Conservation (phyloP, 2,888 invertebrate species). For the Rosalia funebris region DNA sequence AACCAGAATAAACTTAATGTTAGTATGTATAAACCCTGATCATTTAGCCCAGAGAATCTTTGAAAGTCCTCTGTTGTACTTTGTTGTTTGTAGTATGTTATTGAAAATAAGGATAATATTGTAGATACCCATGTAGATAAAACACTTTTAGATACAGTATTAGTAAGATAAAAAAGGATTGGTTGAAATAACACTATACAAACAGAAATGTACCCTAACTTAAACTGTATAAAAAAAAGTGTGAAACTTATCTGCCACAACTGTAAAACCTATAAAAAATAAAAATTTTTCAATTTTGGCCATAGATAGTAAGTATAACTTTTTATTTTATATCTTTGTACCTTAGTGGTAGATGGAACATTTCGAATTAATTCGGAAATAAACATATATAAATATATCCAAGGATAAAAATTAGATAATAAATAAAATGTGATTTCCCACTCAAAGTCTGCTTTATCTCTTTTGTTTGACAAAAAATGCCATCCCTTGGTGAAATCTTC, state of each 20-base stretch:
- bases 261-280: conserved; percentile 63
- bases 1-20: conserved; percentile 75
- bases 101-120: conserved; percentile 62
- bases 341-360: conserved; percentile 37
- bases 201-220: conserved; percentile 46
- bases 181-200: conserved; percentile 64
- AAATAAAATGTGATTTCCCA: conserved; percentile 74
- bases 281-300: neutral
- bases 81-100: conserved; percentile 45
- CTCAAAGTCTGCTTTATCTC: conserved; percentile 77
- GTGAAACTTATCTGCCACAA: conserved; percentile 68
- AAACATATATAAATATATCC: conserved; percentile 68
- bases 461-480: conserved; percentile 67
- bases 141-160: conserved; percentile 60
- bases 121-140: conserved; percentile 69
- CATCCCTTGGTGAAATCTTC: conserved; percentile 70
- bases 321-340: too few relatives aligned
- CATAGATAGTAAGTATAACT: too few relatives aligned
- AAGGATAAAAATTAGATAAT: conserved; percentile 66
- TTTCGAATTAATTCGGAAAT: conserved; percentile 67
- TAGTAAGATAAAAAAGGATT: conserved; percentile 64
- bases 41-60: conserved; percentile 56
- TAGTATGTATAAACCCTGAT: conserved; percentile 65
- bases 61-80: conserved; percentile 41
- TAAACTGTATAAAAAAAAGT: conserved; percentile 56